These are phyloP conservation scores for Caenorhabditis sp. DNA, from an alignment of 2,888 invertebrate genomes.

Conservation along the genomic window DNA sequence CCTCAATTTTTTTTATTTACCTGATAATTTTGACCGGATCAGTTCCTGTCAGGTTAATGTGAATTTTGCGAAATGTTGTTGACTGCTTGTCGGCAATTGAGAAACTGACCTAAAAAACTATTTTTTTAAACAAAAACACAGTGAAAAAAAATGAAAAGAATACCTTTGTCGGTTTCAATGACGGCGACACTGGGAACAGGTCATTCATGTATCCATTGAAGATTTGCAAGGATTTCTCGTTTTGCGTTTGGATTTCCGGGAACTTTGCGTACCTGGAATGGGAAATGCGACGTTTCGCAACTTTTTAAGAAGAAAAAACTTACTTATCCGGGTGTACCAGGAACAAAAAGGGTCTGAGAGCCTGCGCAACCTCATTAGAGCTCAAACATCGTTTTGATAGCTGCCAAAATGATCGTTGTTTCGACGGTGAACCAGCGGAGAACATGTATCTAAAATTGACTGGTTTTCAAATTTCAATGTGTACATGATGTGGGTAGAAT, in stretches of 20 bases:
- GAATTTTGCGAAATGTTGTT: conserved; percentile 68
- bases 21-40: conserved; percentile 78
- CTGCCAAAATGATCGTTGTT: conserved; percentile 41
- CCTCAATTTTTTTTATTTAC: conserved; percentile 50
- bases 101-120: conserved; percentile 72
- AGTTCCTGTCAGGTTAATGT: conserved; percentile 76
- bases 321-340: conserved; percentile 85
- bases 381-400: conserved; percentile 56
- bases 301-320: conserved; percentile 5
- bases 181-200: conserved; percentile 75
- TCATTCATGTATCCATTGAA: conserved; percentile 83
- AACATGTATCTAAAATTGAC: conserved; percentile 53
- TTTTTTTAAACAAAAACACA: conserved; percentile 7
- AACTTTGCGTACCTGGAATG: conserved; percentile 83
- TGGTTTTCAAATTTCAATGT: too few relatives aligned
- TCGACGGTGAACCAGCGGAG: conserved; percentile 40
- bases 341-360: conserved; percentile 85
- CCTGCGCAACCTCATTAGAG: conserved; percentile 75
- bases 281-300: neutral
- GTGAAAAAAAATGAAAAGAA: neutral
- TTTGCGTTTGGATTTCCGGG: conserved; percentile 82
- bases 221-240: conserved; percentile 81
- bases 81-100: conserved; percentile 68
- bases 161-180: conserved; percentile 57
- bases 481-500: too few relatives aligned